Evolutionary conservation across 2,888 invertebrate genomes (phyloP), one percentile per base, ranked within the genome.

Genomic region (Iselma pallidipennis): DNA sequence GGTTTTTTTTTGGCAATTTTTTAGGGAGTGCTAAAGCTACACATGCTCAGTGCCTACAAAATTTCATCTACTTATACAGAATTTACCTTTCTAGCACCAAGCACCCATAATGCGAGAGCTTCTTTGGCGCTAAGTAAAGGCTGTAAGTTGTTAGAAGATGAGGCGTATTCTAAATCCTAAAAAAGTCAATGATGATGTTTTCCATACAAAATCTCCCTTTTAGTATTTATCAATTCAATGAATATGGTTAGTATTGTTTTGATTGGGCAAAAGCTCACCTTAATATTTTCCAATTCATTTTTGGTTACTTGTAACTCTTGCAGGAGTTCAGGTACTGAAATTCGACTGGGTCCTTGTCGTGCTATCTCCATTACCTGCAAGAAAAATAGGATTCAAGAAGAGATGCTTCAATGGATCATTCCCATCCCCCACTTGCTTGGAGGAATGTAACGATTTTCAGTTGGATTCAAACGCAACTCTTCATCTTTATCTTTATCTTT

Each of bases 21-120:
- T 28, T 14, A 6, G 16, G 42, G 12, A 12, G 6, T 50, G 50
- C 53, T 61, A 61, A 52, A 49, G 33, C 49, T 45, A 50, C 26
- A 26, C 45, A 54, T 53, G 59, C 54, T 50, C 51, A 51, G 53
- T 57, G 53, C 53, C 48, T 48, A n/a, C n/a, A n/a, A 52, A 49
- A 14, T 52, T 52, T 48, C 10, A 56, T 51, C 48, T 61, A 49
- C 53, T 37, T 56, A 53, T 57, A 58, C 52, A 56, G 28, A 33
- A 67, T 70, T 81, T 89, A 94, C 93, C 93, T 94, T 93, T 87
- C 93, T 89, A 86, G 92, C 92, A 88, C 92, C 92, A 87, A 93
- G 91, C 85, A 92, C 91, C 93, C 93, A 94, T 84, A 94, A 90
- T 85, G 93, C 92, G 87, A 94, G 91, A 87, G 94, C 94, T 89